These are phyloP conservation scores for Heterochromis multidens DNA, from an alignment of 2,113 vertebrate genomes.

Conservation along the genomic window DNA sequence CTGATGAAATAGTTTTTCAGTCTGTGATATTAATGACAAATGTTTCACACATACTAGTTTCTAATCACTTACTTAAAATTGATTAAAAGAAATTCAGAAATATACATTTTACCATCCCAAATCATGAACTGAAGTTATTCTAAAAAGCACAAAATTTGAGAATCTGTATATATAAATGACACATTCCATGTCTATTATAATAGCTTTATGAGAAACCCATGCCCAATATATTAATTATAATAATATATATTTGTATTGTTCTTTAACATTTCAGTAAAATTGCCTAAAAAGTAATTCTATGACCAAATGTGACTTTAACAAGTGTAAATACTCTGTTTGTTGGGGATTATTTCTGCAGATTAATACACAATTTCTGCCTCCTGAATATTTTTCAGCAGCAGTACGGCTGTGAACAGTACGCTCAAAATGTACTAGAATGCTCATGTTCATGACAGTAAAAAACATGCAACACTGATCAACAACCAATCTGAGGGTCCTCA, in stretches of 20 bases:
- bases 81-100: neutral
- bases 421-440: neutral
- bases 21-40: neutral
- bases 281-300: neutral
- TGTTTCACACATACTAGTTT: neutral
- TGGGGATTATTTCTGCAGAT: neutral
- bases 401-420: neutral
- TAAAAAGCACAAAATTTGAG: neutral
- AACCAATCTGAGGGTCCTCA: neutral
- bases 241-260: neutral
- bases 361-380: neutral
- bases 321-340: neutral
- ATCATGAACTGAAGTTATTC: neutral
- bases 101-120: neutral
- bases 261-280: neutral
- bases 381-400: neutral
- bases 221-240: fast-evolving
- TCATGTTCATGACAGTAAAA: neutral
- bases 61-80: neutral
- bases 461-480: neutral
- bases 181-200: neutral
- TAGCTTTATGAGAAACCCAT: neutral
- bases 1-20: neutral
- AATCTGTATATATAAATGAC: neutral
- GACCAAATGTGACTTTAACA: no score